Evolutionary conservation across 1,140 invertebrate genomes (phyloP).

Genomic region (Cecropterus lyciades): DNA sequence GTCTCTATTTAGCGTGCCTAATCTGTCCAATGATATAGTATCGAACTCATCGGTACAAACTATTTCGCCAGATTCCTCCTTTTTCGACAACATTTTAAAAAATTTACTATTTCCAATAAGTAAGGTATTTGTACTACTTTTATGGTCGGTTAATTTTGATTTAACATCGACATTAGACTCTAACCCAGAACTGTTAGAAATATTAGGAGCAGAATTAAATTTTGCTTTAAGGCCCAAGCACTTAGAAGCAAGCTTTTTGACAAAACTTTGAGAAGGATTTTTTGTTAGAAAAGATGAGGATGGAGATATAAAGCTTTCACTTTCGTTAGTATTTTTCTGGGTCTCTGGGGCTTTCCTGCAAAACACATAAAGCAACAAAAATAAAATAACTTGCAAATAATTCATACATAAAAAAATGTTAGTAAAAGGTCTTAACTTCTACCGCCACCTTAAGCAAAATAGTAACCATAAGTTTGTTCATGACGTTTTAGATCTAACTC

Average conservation of each 20-base stretch:
- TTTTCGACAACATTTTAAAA: constrained; percentile 77
- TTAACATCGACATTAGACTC: constrained; percentile 69
- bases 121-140: constrained; percentile 62
- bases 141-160: constrained; percentile 59
- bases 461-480: not conserved
- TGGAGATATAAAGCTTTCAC: constrained; percentile 70
- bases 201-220: constrained; percentile 80
- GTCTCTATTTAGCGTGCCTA: constrained; percentile 71
- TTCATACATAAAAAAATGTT: constrained; percentile 42
- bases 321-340: constrained; percentile 75
- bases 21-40: constrained; percentile 76
- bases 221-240: constrained; percentile 81
- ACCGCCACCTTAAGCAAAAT: constrained; percentile 48
- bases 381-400: constrained; percentile 56
- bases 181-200: constrained; percentile 66
- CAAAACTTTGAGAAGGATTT: constrained; percentile 76
- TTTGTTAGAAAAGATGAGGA: constrained; percentile 76
- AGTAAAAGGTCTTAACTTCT: constrained; percentile 44
- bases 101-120: constrained; percentile 80
- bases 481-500: constrained; percentile 35
- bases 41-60: constrained; percentile 78
- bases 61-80: constrained; percentile 76
- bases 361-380: constrained; percentile 80
- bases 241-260: constrained; percentile 83
- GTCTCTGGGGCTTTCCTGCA: constrained; percentile 79